Conservation (phyloP, 2,113 vertebrate species). For the Uria aalge region DNA sequence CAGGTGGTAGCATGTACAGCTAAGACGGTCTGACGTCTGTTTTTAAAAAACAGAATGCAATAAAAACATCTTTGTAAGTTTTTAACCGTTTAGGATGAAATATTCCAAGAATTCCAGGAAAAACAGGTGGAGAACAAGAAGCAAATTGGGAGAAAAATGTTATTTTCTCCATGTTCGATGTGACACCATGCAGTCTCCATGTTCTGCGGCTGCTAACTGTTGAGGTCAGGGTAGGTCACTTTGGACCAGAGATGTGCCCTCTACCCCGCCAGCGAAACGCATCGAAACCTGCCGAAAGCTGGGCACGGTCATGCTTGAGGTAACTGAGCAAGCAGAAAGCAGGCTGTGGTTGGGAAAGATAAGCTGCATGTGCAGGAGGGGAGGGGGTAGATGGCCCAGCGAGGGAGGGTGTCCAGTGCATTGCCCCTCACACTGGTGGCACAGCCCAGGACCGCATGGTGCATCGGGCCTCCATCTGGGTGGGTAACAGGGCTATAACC, state of each 20-base stretch:
- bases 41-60: neutral
- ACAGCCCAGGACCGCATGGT: neutral
- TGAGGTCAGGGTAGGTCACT: neutral
- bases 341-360: slow-evolving; percentile 16
- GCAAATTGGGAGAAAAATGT: neutral
- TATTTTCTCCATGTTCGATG: neutral
- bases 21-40: neutral
- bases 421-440: neutral
- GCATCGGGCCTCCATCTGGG: neutral
- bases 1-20: neutral
- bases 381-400: neutral
- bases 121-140: neutral
- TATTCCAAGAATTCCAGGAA: neutral
- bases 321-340: neutral
- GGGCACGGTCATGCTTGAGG: neutral
- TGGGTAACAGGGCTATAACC: neutral
- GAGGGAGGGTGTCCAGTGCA: neutral
- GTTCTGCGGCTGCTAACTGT: neutral
- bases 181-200: neutral
- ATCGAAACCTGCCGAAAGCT: neutral
- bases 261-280: neutral
- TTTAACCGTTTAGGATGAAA: neutral
- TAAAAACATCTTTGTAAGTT: neutral
- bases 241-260: neutral
- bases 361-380: neutral